Conservation (phyloP, 2,888 invertebrate genomes). For the Agrotis ipsilon region DNA sequence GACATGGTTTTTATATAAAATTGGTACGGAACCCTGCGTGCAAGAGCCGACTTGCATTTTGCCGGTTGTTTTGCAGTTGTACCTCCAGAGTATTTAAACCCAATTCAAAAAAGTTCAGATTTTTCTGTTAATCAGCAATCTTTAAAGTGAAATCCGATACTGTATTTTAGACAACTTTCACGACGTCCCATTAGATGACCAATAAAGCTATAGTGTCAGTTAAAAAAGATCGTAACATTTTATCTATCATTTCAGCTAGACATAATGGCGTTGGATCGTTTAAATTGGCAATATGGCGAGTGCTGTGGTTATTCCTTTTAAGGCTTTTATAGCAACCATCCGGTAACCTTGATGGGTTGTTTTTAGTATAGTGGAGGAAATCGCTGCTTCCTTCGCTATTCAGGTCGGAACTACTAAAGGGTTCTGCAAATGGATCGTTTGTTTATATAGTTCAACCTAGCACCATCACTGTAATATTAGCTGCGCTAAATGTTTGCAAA, state of each 20-base stretch:
- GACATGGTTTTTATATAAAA: too few species aligned
- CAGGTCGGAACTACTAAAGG: slow-evolving; percentile 37
- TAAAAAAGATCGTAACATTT: slow-evolving; percentile 68
- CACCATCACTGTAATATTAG: slow-evolving; percentile 24
- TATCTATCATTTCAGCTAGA: slow-evolving; percentile 74
- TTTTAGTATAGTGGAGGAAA: slow-evolving; percentile 41
- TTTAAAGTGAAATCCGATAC: slow-evolving; percentile 8
- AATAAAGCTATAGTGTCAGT: slow-evolving; percentile 55
- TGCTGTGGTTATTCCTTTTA: slow-evolving; percentile 68
- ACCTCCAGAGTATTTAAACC: too few species aligned
- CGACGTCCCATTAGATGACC: slow-evolving; percentile 22
- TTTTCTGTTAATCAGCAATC: background rate
- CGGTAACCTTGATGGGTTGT: slow-evolving; percentile 63
- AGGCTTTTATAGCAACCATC: slow-evolving; percentile 65
- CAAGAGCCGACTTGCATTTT: too few species aligned
- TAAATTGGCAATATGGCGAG: slow-evolving; percentile 78
- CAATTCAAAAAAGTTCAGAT: too few species aligned
- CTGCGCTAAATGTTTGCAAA: slow-evolving; percentile 42
- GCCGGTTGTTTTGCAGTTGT: too few species aligned
- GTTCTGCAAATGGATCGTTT: slow-evolving; percentile 53
- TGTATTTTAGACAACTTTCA: slow-evolving; percentile 15
- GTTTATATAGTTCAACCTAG: slow-evolving; percentile 40
- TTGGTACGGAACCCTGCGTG: too few species aligned
- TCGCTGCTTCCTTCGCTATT: slow-evolving; percentile 45
- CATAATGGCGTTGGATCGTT: slow-evolving; percentile 66